Percentiles rank a stretch among this genome's conserved stretches.
Evolutionary conservation across 2,888 invertebrate species (phyloP).

Genomic region (Dicycla oo): DNA sequence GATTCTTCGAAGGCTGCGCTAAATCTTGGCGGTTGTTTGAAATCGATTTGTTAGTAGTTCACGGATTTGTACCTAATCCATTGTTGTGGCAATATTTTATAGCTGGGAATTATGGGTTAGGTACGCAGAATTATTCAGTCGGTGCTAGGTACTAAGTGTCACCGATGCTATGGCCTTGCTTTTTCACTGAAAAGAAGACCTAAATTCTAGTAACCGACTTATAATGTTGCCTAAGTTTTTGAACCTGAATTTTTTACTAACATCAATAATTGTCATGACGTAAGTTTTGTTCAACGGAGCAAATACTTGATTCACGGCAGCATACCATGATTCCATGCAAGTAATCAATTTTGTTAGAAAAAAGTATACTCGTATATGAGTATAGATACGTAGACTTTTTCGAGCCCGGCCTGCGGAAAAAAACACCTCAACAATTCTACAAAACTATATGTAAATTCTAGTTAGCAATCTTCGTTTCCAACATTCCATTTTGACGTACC

Average conservation of each 20-base stretch:
- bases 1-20: constrained; percentile 29
- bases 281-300: neutral
- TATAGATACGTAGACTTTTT: neutral
- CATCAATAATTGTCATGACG: neutral
- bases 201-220: neutral
- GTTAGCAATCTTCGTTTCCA: constrained; percentile 20
- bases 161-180: constrained; percentile 2
- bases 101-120: neutral
- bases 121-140: constrained; percentile 10
- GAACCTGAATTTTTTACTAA: neutral
- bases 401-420: neutral
- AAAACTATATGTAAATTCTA: neutral
- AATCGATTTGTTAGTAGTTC: constrained; percentile 40
- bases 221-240: too few relatives aligned
- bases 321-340: neutral
- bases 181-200: constrained; percentile 2
- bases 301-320: neutral
- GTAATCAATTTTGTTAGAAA: too few relatives aligned
- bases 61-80: neutral
- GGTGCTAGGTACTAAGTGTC: constrained; percentile 44
- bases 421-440: neutral
- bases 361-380: too few relatives aligned
- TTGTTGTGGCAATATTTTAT: constrained; percentile 10
- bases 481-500: neutral
- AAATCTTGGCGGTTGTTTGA: constrained; percentile 5